Conservation (phyloP, 2,888 invertebrate species). For the Priocnemis perturbator region DNA sequence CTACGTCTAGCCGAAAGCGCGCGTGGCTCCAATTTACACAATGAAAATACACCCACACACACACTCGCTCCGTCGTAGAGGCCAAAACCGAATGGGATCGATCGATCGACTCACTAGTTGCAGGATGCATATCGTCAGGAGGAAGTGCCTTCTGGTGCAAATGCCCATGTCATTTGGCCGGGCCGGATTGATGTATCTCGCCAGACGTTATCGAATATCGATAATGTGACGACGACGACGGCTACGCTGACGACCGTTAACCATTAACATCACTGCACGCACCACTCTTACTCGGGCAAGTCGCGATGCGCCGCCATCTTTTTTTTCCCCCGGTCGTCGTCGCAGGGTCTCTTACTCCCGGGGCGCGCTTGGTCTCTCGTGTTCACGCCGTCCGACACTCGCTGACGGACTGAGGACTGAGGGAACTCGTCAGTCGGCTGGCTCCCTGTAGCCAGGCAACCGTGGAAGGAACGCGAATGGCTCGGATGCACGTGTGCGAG, state of each 20-base stretch:
- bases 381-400: constrained; percentile 35
- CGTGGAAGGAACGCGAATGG: too few relatives aligned
- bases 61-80: background rate
- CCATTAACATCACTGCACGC: constrained; percentile 37
- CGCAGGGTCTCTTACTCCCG: constrained; percentile 51
- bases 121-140: constrained; percentile 74
- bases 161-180: constrained; percentile 73
- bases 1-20: too few relatives aligned
- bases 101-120: constrained; percentile 74
- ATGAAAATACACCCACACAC: background rate
- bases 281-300: constrained; percentile 39
- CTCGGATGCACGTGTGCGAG: too few relatives aligned
- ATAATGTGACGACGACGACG: background rate
- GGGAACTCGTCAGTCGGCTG: too few relatives aligned
- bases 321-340: constrained; percentile 39
- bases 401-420: too few relatives aligned
- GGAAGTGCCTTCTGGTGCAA: constrained; percentile 75
- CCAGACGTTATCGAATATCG: constrained; percentile 14
- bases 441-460: too few relatives aligned
- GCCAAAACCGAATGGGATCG: background rate
- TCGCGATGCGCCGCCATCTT: constrained; percentile 61
- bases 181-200: constrained; percentile 11
- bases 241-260: background rate
- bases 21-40: too few relatives aligned
- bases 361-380: constrained; percentile 23